These are phyloP conservation scores for Penaeus japonicus DNA, from an alignment of 1,140 invertebrate species.

Conservation along the genomic window DNA sequence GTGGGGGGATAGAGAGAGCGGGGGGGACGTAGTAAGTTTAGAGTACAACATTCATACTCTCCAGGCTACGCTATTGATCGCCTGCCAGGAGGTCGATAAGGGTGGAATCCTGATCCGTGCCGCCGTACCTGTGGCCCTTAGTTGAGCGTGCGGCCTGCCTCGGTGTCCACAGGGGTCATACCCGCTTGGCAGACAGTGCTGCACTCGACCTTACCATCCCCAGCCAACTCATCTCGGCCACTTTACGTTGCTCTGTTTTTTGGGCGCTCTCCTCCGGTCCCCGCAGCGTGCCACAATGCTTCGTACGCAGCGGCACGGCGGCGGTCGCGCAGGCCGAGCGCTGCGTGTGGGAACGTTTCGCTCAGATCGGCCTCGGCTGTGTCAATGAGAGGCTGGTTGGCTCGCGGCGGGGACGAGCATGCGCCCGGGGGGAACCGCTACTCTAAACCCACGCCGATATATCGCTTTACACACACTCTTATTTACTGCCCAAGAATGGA, in stretches of 20 bases:
- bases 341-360: background rate
- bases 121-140: constrained; percentile 26
- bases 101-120: background rate
- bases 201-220: background rate
- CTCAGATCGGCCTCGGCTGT: background rate
- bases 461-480: too few relatives aligned
- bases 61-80: constrained; percentile 50
- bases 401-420: constrained; percentile 3
- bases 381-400: constrained; percentile 36
- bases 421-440: constrained; percentile 23
- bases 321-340: background rate
- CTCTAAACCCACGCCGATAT: constrained; percentile 2
- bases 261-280: background rate
- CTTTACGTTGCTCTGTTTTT: background rate
- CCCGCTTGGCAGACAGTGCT: background rate
- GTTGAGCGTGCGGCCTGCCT: background rate
- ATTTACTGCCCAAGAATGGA: too few relatives aligned
- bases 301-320: background rate
- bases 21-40: constrained; percentile 47
- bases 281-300: background rate
- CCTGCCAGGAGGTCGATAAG: constrained; percentile 24
- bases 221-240: background rate
- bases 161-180: background rate
- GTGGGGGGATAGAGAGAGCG: background rate
- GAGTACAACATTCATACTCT: constrained; percentile 53